Base-by-base conservation (phyloP, 1,140 invertebrate genomes). In the Zaprionus ghesquierei region DNA sequence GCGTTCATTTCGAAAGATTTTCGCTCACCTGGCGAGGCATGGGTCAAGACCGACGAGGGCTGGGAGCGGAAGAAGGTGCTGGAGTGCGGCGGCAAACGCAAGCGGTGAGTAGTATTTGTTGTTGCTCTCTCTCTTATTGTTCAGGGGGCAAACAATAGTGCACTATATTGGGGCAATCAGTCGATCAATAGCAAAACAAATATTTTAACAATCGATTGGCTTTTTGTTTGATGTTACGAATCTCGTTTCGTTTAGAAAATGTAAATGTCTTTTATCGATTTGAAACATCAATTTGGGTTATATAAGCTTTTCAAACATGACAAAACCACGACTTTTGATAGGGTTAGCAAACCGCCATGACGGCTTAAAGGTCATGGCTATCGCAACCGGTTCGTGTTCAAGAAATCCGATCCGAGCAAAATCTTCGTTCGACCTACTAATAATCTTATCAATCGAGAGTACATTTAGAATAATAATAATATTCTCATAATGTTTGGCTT, bases 41-140 rank as follows among this genome's bases (percentile, higher is more conserved):
- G 98, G 98, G 97, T 99, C 15, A 98, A 98, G 94, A 99, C 98
- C 31, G 95, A 97, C 77, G 97, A 98, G 92, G 98, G 98, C 63
- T 99, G 98, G 98, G 97, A 98, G 92, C 96, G 97, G 93, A 96
- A 97, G 92, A 99, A 99, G 94, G 96, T 98, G 61, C 93, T 98
- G 44, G 96, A 97, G 92, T 97, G 95, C 90, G 95, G 94, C 41
- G 95, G 95, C 54, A 92, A 94, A 71, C 92, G 89, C 59, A 92
- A 94, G 82, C 93, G 93, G 94, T 94, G 77, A 93, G 92, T 82
- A 23, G 49, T 56, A 15, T 41, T 54, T 54, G 33, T 44, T 63
- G 22, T 63, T 41, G 33, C 38, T 61, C 1, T 33, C 12, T 9
- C 25, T 38, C 12, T 53, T 51, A 8, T 31, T 65, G 13, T 49